Conservation (phyloP, 53 echinoderm and acorn worm genomes). For the Temnopleurus reevesii region DNA sequence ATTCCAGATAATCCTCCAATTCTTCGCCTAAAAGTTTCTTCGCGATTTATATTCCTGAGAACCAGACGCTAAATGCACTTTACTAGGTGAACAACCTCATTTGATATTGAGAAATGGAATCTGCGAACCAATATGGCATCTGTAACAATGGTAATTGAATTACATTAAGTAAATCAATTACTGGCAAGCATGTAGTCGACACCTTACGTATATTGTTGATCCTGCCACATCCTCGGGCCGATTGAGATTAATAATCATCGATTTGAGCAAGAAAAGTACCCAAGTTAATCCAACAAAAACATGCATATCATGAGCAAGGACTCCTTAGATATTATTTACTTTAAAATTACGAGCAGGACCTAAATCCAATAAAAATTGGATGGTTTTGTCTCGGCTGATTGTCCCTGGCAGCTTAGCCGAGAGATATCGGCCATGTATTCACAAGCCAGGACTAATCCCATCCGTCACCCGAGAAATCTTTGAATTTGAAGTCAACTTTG, state of each 20-base stretch:
- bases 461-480: neutral
- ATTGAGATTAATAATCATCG: neutral
- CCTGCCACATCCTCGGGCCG: neutral
- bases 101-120: neutral
- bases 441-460: neutral
- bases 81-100: conserved; percentile 22
- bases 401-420: neutral
- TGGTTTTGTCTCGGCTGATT: conserved; percentile 1
- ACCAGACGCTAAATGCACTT: neutral
- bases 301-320: neutral
- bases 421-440: conserved; percentile 24
- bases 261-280: neutral
- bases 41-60: too few relatives aligned
- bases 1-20: neutral
- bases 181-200: conserved; percentile 21
- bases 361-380: neutral
- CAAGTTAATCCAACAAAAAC: neutral
- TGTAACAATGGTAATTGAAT: conserved; percentile 21
- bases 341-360: neutral
- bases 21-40: neutral
- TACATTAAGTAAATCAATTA: conserved; percentile 24
- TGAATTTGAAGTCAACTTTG: conserved; percentile 9
- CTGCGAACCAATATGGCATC: neutral
- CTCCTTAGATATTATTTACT: neutral
- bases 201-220: neutral